A percentile compares a stretch with the other conserved stretches of the same genome.
phyloP scores from a whole-genome alignment of 2,113 vertebrate species.

The Athene noctua region DNA sequence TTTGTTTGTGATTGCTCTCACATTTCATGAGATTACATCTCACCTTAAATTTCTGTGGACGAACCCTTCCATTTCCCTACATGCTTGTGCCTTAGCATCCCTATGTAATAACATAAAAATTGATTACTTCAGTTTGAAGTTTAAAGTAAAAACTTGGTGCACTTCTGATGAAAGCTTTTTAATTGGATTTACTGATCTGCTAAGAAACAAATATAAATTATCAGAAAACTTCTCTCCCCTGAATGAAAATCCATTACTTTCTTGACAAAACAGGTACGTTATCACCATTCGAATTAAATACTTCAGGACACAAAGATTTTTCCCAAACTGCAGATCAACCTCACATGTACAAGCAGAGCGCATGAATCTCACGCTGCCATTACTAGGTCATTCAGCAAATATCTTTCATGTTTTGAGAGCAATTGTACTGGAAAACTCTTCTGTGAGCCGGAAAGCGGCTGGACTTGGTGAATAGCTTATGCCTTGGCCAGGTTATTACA shows the following conservation, averaged over 20 bases:
- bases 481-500: background rate
- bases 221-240: background rate
- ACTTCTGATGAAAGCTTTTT: background rate
- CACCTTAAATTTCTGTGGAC: background rate
- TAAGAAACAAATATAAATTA: background rate
- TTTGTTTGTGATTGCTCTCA: background rate
- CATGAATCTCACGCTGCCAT: background rate
- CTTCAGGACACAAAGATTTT: background rate
- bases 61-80: background rate
- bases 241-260: background rate
- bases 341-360: background rate
- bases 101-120: background rate
- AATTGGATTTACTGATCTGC: background rate
- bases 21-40: background rate
- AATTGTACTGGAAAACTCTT: background rate
- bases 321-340: background rate
- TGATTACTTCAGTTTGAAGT: background rate
- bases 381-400: background rate
- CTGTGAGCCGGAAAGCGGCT: background rate
- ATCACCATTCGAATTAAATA: background rate
- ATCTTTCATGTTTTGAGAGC: background rate
- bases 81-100: background rate
- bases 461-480: background rate
- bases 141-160: background rate
- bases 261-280: background rate